Evolutionary conservation across 2,888 invertebrate species (phyloP).

Genomic region (Dynastes maya): DNA sequence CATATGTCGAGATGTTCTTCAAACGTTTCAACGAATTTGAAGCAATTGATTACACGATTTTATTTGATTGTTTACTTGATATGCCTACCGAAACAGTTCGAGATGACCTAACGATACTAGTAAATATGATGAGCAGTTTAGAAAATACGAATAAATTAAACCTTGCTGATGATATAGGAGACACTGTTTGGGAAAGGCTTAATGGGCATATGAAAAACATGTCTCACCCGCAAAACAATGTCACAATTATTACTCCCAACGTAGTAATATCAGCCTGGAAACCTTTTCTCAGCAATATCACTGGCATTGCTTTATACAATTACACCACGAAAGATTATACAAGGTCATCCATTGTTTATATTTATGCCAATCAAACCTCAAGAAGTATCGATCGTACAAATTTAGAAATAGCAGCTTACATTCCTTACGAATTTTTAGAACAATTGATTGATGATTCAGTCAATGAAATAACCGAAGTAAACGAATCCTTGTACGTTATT

Average conservation of each 20-base stretch:
- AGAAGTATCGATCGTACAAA: background rate
- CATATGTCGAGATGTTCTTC: background rate
- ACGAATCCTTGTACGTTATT: background rate
- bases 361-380: constrained; percentile 22
- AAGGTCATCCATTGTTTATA: background rate
- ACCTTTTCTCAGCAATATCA: background rate
- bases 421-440: constrained; percentile 23
- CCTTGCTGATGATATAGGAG: background rate
- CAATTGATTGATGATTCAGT: background rate
- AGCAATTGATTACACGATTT: background rate
- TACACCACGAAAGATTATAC: background rate
- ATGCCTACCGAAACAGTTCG: background rate
- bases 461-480: background rate
- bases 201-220: background rate
- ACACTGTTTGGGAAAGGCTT: background rate
- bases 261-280: constrained; percentile 6
- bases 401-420: constrained; percentile 20
- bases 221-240: background rate
- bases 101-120: background rate
- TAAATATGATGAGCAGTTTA: constrained; percentile 5
- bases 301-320: constrained; percentile 16
- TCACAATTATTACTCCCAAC: background rate
- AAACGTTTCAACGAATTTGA: constrained; percentile 1
- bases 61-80: background rate
- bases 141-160: background rate